phyloP scores from a whole-genome alignment of 2,888 invertebrate genomes.

The Polyommatus iphigenia region DNA sequence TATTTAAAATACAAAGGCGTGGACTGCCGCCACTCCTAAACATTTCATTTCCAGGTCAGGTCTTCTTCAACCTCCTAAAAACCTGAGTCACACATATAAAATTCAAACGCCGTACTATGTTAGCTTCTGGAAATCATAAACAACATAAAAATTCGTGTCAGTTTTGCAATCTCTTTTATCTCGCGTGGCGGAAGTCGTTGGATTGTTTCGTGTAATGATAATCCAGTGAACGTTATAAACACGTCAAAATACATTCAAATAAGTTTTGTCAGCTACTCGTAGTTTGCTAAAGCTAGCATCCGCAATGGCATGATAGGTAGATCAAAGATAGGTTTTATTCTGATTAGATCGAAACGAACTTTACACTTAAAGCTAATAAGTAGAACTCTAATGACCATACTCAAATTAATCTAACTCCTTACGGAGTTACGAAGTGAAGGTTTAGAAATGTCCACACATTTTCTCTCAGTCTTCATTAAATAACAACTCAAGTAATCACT shows the following conservation, averaged over 20 bases:
- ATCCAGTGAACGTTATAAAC: slow-evolving; percentile 4
- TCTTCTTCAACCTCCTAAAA: slow-evolving; percentile 8
- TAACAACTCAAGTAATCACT: too few species aligned
- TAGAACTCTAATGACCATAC: neutral
- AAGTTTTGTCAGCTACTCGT: neutral
- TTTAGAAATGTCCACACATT: neutral
- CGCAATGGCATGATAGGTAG: neutral
- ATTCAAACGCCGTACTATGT: slow-evolving; percentile 64
- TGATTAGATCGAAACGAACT: neutral
- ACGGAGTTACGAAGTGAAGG: neutral
- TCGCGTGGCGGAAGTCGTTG: slow-evolving; percentile 57
- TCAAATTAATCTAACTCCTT: neutral
- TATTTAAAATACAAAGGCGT: neutral
- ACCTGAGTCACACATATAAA: slow-evolving; percentile 45
- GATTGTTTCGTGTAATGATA: slow-evolving; percentile 33
- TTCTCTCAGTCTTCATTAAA: neutral
- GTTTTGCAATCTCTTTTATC: slow-evolving; percentile 57
- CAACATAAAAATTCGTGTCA: slow-evolving; percentile 57
- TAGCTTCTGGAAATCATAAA: slow-evolving; percentile 65
- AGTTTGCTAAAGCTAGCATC: neutral
- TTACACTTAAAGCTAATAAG: neutral
- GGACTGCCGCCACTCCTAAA: neutral
- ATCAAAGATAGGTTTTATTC: neutral
- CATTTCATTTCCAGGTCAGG: neutral
- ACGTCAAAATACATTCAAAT: slow-evolving; percentile 16